Base-by-base conservation (phyloP, 2,888 invertebrate genomes). In the Isotomurus palustris region DNA sequence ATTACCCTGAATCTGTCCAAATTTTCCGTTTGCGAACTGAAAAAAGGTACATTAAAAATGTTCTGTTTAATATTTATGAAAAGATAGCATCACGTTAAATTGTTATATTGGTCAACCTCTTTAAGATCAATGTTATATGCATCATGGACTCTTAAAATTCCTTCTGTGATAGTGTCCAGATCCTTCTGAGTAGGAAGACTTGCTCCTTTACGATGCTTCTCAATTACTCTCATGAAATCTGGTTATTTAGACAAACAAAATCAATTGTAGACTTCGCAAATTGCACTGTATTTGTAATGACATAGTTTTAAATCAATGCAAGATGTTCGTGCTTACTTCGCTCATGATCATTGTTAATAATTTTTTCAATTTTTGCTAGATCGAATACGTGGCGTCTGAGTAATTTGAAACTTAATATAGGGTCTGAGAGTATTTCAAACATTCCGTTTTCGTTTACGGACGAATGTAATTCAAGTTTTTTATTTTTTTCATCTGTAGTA, bases 141-240 rank as follows among this genome's bases (percentile, higher is more conserved):
- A 52, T 73, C 72, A 52, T 73, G 73, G 14, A 73, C 67, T 12
- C 73, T 59, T 2, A 74, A 57, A 14, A 74, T 48, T n/a, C 73
- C 73, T 56, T 73, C 71, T 3, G 73, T 72, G 5, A 73, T 72
- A 4, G 73, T 73, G 21, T 71, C 68, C 6, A 74, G 62, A 53
- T 74, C 74, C 10, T 67, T 60, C 32, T 71, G 68, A 40, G 66
- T 63, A 2, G 74, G 74, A 28, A 73, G 61, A 17, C 36, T 8
- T 1, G 40, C n/a, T 22, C 51, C 47, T 35, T 67, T 56, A 12
- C 67, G 59, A 8, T 64, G 53, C 38, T 67, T 68, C 52, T 70
- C 70, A 53, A 66, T 57, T 2, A 60, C 47, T 27, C 58, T 57
- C 10, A 67, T 53, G 44, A 70, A 64, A 41, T 61, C 70, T 70